These are phyloP conservation scores for Xiphophorus hellerii DNA, from an alignment of 2,113 vertebrate species.

Conservation along the genomic window DNA sequence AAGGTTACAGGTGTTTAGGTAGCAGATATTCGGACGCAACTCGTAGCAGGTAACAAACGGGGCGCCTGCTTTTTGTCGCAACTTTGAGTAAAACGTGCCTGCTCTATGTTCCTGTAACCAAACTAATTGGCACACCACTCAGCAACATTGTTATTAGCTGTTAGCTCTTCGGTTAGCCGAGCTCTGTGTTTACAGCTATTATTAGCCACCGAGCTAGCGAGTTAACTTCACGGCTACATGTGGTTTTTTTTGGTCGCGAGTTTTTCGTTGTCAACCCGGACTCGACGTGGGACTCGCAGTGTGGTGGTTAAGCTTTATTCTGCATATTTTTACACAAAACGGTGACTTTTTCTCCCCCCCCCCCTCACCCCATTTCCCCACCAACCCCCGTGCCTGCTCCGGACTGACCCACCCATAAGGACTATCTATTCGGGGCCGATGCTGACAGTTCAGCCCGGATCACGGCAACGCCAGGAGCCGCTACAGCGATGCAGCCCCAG, in stretches of 20 bases:
- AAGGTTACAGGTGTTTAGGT: slow-evolving; percentile 70
- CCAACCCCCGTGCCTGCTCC: slow-evolving; percentile 50
- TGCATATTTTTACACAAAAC: slow-evolving; percentile 32
- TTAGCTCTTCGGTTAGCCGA: slow-evolving; percentile 58
- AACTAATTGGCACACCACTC: slow-evolving; percentile 51
- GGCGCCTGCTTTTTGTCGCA: slow-evolving; percentile 14
- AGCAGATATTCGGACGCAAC: slow-evolving; percentile 43
- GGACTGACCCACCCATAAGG: slow-evolving; percentile 79
- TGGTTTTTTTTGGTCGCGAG: slow-evolving; percentile 44
- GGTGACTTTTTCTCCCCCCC: slow-evolving; percentile 23
- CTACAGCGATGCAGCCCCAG: slow-evolving; percentile 91
- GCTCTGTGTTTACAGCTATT: slow-evolving; percentile 69
- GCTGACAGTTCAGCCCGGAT: slow-evolving; percentile 83
- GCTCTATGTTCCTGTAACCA: slow-evolving; percentile 12
- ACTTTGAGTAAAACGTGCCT: slow-evolving; percentile 44
- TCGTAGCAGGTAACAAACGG: slow-evolving; percentile 31
- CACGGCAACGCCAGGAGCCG: slow-evolving; percentile 81
- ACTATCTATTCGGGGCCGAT: slow-evolving; percentile 81
- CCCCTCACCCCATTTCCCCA: too few species aligned
- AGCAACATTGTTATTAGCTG: slow-evolving; percentile 71
- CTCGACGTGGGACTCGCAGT: not conserved
- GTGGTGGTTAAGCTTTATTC: slow-evolving; percentile 23
- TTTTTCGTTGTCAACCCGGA: slow-evolving; percentile 5
- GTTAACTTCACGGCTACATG: slow-evolving; percentile 69
- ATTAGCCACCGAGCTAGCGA: slow-evolving; percentile 71